Conservation (phyloP, 2,888 invertebrate species). For the Drosophila vallismaia region DNA sequence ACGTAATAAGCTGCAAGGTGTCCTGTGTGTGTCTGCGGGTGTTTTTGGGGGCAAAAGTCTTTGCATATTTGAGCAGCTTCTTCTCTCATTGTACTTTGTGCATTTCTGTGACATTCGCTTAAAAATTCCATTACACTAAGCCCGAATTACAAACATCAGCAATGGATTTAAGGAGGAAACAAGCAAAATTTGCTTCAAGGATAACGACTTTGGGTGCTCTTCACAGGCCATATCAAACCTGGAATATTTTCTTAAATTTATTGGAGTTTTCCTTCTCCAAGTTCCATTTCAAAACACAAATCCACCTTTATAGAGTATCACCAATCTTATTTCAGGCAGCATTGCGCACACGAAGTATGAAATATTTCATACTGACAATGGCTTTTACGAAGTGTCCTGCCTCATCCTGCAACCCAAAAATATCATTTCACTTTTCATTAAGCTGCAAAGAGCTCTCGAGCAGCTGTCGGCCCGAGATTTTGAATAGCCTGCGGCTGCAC, state of each 20-base stretch:
- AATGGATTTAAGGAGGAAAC: slow-evolving; percentile 20
- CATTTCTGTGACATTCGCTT: slow-evolving; percentile 77
- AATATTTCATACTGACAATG: slow-evolving; percentile 24
- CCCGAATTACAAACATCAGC: slow-evolving; percentile 70
- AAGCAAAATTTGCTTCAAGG: neutral
- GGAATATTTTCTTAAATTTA: neutral
- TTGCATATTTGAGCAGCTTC: slow-evolving; percentile 73
- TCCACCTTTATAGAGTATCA: neutral
- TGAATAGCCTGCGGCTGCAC: slow-evolving; percentile 57
- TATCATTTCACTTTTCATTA: slow-evolving; percentile 64
- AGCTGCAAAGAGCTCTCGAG: slow-evolving; percentile 62
- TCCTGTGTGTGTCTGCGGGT: slow-evolving; percentile 32
- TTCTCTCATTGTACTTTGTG: slow-evolving; percentile 53
- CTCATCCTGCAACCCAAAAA: neutral
- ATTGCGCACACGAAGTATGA: slow-evolving; percentile 73
- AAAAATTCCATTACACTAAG: slow-evolving; percentile 78
- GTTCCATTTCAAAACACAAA: neutral
- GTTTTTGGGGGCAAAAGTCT: slow-evolving; percentile 48
- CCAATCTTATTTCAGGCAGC: slow-evolving; percentile 77
- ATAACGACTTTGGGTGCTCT: slow-evolving; percentile 2
- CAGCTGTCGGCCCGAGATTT: slow-evolving; percentile 54
- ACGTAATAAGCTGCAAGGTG: slow-evolving; percentile 57
- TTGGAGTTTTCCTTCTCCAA: neutral
- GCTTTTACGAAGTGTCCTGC: slow-evolving; percentile 7
- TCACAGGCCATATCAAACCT: too few species aligned